These are phyloP conservation scores for Eonycteris spelaea DNA, from an alignment of 2,113 vertebrate genomes.

Conservation along the genomic window DNA sequence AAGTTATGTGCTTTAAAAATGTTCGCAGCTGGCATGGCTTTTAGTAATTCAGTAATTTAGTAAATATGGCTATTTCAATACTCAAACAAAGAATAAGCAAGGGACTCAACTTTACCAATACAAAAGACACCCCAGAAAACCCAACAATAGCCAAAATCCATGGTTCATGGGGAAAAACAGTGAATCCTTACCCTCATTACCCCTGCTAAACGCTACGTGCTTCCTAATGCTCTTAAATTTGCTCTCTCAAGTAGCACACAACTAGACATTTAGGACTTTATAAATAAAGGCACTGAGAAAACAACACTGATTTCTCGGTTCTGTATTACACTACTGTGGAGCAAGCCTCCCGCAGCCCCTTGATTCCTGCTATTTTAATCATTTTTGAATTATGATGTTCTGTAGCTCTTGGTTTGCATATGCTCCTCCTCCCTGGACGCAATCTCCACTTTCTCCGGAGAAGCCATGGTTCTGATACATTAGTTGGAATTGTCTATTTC, in stretches of 20 bases:
- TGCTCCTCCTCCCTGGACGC: background rate
- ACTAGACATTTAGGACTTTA: background rate
- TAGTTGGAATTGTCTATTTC: background rate
- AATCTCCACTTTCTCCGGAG: background rate
- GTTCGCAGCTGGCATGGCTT: background rate
- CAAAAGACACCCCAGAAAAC: background rate
- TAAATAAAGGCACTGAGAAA: background rate
- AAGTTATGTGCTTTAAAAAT: slow-evolving; percentile 17
- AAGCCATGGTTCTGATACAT: background rate
- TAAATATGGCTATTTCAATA: background rate
- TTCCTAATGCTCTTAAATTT: background rate
- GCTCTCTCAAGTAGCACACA: background rate
- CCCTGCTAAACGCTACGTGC: background rate
- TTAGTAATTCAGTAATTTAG: background rate
- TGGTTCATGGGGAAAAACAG: background rate
- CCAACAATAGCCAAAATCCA: background rate
- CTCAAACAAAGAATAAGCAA: background rate
- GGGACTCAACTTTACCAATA: background rate
- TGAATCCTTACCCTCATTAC: background rate
- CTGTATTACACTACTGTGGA: background rate
- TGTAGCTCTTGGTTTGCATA: background rate
- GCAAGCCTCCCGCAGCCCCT: background rate
- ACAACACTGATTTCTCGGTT: background rate
- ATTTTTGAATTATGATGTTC: background rate
- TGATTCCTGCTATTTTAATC: background rate